Base-by-base conservation (phyloP, 2,888 invertebrate species). In the Exocentrus adspersus region DNA sequence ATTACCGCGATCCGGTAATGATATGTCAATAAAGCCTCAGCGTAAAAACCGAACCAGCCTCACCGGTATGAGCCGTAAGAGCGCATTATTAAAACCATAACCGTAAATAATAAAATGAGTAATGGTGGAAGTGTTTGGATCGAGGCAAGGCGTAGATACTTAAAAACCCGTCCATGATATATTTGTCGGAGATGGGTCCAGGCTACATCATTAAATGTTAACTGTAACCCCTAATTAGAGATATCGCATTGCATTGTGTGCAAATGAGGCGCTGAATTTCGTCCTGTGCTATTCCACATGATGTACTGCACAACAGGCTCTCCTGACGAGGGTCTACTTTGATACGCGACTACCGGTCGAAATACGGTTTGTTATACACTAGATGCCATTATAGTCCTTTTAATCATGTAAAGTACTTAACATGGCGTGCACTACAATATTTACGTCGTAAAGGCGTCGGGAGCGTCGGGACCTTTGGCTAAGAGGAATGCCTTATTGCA, bases 171-270 rank as follows among this genome's bases (percentile, higher is more conserved):
- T 66, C 53, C 57, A 52, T 42, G 65, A 60, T 43, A 59, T 48
- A 63, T 53, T 59, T 50, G 45, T 56, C 58, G 58, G 58, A 59
- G 62, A 60, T 58, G 60, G 62, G 57, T 52, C 64, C 61, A 52
- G 60, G 41, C 62, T 64, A 72, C 74, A 75, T 77, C 77, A 77
- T 78, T 77, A 78, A 77, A 77, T 74, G 77, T 68, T 77, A 77
- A 77, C 78, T 77, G 77, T 77, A 77, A 75, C 77, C 74, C 71
- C 73, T 77, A 78, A 78, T 78, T 77, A 78, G 72, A 74, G 74
- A 76, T 73, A 72, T 75, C 73, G 68, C 68, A 56, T 73, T 62
- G 75, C 70, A 77, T 78, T 78, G 78, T 78, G 78, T 78, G 78
- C 75, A 78, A 78, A 78, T 77, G 76, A 76, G 72, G 73, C 69